phyloP scores from a whole-genome alignment of 2,113 vertebrate genomes.

The Arizona elegans region DNA sequence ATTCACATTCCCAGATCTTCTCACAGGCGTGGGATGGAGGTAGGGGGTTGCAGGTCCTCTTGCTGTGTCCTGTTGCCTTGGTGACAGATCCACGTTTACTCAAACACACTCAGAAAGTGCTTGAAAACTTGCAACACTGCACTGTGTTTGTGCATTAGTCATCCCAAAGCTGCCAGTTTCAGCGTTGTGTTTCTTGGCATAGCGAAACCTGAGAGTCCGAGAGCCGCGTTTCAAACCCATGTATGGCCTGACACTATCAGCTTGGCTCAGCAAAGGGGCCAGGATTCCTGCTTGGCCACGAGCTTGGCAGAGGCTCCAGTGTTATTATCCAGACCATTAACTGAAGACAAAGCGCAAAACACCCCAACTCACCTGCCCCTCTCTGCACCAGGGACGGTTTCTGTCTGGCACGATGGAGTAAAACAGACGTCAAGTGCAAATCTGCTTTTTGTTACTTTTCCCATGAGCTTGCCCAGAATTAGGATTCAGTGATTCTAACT shows the following conservation, averaged over 20 bases:
- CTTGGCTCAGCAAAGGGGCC: slow-evolving; percentile 5
- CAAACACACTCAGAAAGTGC: slow-evolving; percentile 42
- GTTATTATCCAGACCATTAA: slow-evolving; percentile 44
- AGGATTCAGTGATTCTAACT: neutral
- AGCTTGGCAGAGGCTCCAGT: slow-evolving; percentile 12
- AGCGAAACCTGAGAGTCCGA: neutral
- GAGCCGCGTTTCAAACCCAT: slow-evolving; percentile 69
- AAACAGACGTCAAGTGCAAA: neutral
- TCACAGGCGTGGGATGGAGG: neutral
- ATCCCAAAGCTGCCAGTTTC: slow-evolving; percentile 56
- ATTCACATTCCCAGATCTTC: neutral
- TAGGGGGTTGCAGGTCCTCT: neutral
- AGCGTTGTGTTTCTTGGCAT: slow-evolving; percentile 65
- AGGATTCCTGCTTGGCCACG: neutral
- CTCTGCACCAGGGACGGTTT: neutral
- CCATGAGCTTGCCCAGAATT: neutral
- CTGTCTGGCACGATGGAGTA: neutral
- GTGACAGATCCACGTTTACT: slow-evolving; percentile 57
- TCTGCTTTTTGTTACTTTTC: neutral
- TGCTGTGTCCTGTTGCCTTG: slow-evolving; percentile 43
- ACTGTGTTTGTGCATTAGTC: slow-evolving; percentile 56
- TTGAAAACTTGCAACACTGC: slow-evolving; percentile 23
- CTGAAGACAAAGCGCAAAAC: slow-evolving; percentile 31
- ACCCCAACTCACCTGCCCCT: neutral
- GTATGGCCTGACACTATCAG: slow-evolving; percentile 56